Evolutionary conservation across 1,140 invertebrate genomes (phyloP).

Genomic region (Lethocerus indicus): DNA sequence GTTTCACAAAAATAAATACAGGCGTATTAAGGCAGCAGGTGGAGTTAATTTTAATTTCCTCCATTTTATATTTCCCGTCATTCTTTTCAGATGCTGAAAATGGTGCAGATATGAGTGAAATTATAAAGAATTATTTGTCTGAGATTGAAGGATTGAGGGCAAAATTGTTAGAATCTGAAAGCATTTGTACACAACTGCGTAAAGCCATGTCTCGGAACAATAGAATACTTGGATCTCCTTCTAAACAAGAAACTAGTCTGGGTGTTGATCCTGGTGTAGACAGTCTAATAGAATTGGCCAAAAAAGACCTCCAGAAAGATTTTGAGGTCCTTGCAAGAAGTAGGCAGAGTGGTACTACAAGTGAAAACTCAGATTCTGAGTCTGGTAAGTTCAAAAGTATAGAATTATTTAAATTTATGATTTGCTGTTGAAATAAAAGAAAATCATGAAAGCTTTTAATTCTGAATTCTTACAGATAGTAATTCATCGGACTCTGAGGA

Average conservation of each 20-base stretch:
- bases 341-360: not conserved
- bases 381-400: constrained; percentile 2
- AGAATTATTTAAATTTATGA: not conserved
- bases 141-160: constrained; percentile 84
- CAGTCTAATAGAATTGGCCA: constrained; percentile 31
- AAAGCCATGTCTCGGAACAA: constrained; percentile 24
- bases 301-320: constrained; percentile 32
- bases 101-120: constrained; percentile 33
- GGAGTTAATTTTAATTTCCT: too few species aligned
- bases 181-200: constrained; percentile 59
- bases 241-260: not conserved
- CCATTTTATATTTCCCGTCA: too few species aligned
- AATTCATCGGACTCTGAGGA: constrained; percentile 29
- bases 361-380: constrained; percentile 27
- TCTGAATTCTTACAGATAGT: constrained; percentile 21
- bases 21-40: not conserved
- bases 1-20: not conserved
- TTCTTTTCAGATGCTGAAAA: constrained; percentile 16
- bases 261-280: constrained; percentile 4
- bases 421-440: not conserved
- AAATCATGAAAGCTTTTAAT: not conserved
- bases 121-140: constrained; percentile 67
- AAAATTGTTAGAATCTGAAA: constrained; percentile 74
- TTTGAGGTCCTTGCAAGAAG: constrained; percentile 25
- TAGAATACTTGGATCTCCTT: constrained; percentile 15